Evolutionary conservation across 2,113 vertebrate species (phyloP).

Genomic region (Lutjanus erythropterus): DNA sequence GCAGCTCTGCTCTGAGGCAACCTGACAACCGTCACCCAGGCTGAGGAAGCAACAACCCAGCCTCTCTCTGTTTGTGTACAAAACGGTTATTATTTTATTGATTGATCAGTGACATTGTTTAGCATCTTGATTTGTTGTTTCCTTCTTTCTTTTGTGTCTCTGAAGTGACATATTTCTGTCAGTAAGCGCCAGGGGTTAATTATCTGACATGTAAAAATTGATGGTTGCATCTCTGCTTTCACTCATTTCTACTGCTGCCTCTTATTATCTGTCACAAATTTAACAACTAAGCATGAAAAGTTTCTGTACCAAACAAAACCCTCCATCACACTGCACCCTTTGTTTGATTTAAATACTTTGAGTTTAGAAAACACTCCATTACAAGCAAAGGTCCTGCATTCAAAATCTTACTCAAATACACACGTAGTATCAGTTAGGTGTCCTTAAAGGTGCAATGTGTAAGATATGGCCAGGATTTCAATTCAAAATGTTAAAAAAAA

Average conservation of each 20-base stretch:
- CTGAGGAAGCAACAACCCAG: constrained; percentile 11
- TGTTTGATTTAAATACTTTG: background rate
- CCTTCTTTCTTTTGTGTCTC: background rate
- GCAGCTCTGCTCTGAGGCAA: constrained; percentile 22
- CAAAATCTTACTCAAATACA: no score
- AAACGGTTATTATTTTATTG: background rate
- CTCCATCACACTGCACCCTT: background rate
- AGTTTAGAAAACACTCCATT: no score
- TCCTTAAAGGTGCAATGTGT: no score
- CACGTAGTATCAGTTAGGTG: no score
- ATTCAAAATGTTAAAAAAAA: no score
- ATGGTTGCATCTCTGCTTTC: background rate
- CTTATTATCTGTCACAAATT: background rate
- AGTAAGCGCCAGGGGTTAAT: background rate
- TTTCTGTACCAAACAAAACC: background rate
- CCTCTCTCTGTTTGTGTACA: background rate
- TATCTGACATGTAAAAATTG: background rate
- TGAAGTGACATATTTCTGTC: background rate
- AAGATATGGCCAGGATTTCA: no score
- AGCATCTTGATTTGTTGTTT: background rate
- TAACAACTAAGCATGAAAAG: background rate
- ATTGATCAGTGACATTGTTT: background rate
- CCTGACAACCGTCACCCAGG: constrained; percentile 37
- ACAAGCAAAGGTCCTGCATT: no score
- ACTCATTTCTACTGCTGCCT: background rate